Percentiles rank a stretch among this genome's conserved stretches.
Evolutionary conservation across 1,140 invertebrate genomes (phyloP).

Genomic region (Heterodera carotae): DNA sequence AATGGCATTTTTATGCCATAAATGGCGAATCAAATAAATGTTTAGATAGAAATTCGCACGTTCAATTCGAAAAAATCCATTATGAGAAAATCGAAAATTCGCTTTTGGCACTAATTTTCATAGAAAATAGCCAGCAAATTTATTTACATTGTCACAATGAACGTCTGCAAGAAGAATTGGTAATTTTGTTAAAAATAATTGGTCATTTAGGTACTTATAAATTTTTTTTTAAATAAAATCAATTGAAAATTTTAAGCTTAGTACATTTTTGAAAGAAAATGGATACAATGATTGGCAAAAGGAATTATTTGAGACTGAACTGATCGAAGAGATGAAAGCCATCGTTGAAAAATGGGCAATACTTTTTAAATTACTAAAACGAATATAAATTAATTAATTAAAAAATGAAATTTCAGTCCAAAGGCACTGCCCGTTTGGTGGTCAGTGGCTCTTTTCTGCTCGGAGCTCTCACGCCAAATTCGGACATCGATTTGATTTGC

Average conservation of each 20-base stretch:
- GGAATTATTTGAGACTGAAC: background rate
- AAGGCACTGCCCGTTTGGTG: background rate
- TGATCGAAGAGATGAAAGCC: background rate
- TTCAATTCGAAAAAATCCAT: background rate
- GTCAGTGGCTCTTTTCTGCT: background rate
- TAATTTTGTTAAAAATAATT: too few species aligned
- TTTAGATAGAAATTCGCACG: slow-evolving; percentile 1
- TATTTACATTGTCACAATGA: background rate
- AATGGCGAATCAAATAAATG: background rate
- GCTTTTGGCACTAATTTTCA: background rate
- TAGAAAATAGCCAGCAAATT: background rate
- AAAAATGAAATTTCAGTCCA: background rate
- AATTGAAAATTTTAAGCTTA: background rate
- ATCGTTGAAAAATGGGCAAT: background rate
- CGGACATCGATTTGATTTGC: background rate
- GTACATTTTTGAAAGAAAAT: background rate
- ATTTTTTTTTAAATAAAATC: too few species aligned
- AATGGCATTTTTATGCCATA: too few species aligned
- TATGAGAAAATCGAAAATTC: background rate
- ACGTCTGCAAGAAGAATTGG: background rate
- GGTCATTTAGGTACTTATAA: too few species aligned
- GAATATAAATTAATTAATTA: background rate
- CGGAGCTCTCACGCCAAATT: background rate
- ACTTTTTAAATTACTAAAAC: background rate
- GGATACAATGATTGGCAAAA: background rate